phyloP scores from a whole-genome alignment of 1,140 invertebrate species.

The Globodera ellingtonae region DNA sequence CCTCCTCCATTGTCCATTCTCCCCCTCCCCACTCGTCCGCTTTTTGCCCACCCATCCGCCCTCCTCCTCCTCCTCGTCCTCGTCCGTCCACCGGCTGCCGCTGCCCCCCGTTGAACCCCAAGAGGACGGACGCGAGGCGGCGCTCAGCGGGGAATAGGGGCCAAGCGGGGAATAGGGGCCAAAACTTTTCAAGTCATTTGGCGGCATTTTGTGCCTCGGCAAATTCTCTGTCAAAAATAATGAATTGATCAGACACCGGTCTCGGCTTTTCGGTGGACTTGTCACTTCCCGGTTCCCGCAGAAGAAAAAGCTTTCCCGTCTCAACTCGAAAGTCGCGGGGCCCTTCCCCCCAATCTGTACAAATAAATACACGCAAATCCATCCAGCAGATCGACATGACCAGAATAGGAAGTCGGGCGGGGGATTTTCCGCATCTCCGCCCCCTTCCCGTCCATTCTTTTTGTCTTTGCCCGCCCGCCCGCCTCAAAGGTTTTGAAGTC shows the following conservation, averaged over 20 bases:
- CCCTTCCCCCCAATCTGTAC: no score
- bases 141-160: not conserved
- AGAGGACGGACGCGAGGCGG: slow-evolving; percentile 6
- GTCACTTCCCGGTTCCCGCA: no score
- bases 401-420: not conserved
- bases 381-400: no score
- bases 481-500: not conserved
- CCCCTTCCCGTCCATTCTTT: not conserved
- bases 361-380: no score
- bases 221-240: no score
- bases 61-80: not conserved
- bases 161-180: not conserved
- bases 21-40: not conserved
- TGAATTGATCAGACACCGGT: no score
- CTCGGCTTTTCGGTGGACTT: no score
- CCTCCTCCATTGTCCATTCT: not conserved
- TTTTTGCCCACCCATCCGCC: not conserved
- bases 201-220: not conserved
- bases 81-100: not conserved
- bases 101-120: not conserved
- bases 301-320: no score
- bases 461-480: not conserved
- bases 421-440: slow-evolving; percentile 3
- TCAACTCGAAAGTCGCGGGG: no score
- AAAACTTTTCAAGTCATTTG: not conserved